Base-by-base conservation (phyloP, 2,113 vertebrate species). In the Odobenus rosmarus region DNA sequence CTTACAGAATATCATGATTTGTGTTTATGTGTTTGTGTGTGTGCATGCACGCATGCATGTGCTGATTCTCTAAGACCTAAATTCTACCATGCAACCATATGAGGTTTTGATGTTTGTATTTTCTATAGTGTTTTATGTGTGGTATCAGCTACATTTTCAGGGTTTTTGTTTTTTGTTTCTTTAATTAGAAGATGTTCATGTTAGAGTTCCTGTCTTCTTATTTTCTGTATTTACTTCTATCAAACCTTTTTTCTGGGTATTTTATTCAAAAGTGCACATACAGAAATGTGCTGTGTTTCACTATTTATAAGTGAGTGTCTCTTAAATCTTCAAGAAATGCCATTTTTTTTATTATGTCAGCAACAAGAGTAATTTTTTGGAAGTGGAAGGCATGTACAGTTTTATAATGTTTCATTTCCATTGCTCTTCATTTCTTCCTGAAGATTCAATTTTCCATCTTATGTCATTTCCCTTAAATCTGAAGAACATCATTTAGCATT, bases 261-360 rank as follows among this genome's bases (percentile, higher is more conserved):
- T 85, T 90, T 61, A 61, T 59, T 55, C 46, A 93, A 46, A 85
- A 89, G 23, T n/a, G n/a, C 39, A 24, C 33, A n/a, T 42, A 19
- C 26, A 85, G 71, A 87, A 85, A 61, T 83, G 49, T 39, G 26
- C 24, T n/a, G 7, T 77, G 69, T 85, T 71, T 57, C 53, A 85
- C 53, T 86, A 4, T 39, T 91, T 61, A 7, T 88, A 64, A 92
- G 49, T 88, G 23, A 88, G 14, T 61, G 23, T 79, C 61, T 96
- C 39, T 76, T 90, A 71, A 71, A 76, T 57, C 76, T 86, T 64
- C 28, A 81, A 72, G 80, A 39, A 81, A 33, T 81, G 26, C 8
- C 42, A 10, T 67, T 74, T 93, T 72, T 92, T 53, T 83, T n/a
- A 82, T 93, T 90, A 76, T 87, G 67, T 51, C 24, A 95, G 26